Evolutionary conservation across 2,888 invertebrate species (phyloP), one percentile per base, ranked within the genome.

Genomic region (Dermolepida albohirtum): DNA sequence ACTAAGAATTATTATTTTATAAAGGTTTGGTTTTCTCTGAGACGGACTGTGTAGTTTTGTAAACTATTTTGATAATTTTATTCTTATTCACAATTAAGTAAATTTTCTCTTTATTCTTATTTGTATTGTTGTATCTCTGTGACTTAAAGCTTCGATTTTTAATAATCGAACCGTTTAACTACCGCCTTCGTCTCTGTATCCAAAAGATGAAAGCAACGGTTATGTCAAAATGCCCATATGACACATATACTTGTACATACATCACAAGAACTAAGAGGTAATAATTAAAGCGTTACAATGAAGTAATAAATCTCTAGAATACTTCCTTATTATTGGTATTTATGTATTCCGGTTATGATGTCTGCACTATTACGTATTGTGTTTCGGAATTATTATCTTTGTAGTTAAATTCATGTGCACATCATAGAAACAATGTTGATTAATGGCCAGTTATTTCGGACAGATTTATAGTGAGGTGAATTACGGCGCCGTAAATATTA

Each of bases 361-460:
- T 50, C 44, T 22, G 7, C 49, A 49, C 49, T 66, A 66, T 66
- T 66, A 51, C 47, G 63, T 63, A 63, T 67, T 67, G 67, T 67
- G 63, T 63, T 67, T 67, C 47, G 59, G 47, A 62, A 67, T 52
- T 52, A 57, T 57, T 40, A 63, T 67, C 63, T 67, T 54, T 63
- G 51, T 54, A 62, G 41, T 47, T 69, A 70, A 65, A 73, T 74
- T 69, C 72, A 78, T 74, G 70, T 73, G 76, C 75, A 73, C 77
- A 77, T 77, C 79, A 80, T 75, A 80, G 80, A 80, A 80, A 81
- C 80, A 81, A 78, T 81, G 81, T 81, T 79, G 78, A 78, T 76
- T 81, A 79, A 81, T 77, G 74, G 76, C 78, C 72, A 75, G 77
- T 78, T 75, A 74, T 73, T 72, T 74, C 74, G 76, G 78, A 79